Conservation (phyloP, 2,113 vertebrate species). For the Aegithalos caudatus region DNA sequence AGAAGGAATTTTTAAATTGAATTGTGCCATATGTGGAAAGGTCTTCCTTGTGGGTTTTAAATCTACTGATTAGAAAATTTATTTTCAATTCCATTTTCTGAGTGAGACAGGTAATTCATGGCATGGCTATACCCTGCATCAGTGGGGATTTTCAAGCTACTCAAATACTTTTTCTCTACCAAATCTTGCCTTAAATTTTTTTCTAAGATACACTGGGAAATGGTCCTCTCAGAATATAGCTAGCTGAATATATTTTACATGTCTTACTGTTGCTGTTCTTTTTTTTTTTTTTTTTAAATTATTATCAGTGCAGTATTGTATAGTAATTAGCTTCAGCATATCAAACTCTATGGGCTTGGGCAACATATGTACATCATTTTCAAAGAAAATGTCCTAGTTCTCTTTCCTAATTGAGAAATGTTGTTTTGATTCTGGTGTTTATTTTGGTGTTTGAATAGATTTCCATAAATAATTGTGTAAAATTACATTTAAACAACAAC, state of each 20-base stretch:
- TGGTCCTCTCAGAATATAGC: background rate
- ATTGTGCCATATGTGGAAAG: background rate
- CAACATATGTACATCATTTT: background rate
- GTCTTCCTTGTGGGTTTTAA: background rate
- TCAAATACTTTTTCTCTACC: background rate
- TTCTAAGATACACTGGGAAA: background rate
- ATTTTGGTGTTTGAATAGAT: background rate
- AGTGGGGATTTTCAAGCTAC: background rate
- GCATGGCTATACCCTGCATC: accelerated
- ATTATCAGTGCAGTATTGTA: background rate
- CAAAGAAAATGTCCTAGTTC: background rate
- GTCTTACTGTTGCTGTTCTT: background rate
- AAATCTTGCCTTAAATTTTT: background rate
- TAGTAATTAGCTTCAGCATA: background rate
- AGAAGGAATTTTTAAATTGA: background rate
- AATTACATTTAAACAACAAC: background rate
- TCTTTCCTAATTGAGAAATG: background rate
- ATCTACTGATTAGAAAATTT: background rate
- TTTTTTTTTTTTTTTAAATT: background rate
- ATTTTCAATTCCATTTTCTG: background rate
- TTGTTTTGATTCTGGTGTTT: background rate
- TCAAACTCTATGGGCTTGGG: background rate
- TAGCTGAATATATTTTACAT: background rate
- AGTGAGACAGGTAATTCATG: background rate
- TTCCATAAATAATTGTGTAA: background rate